Percentiles rank a stretch among this genome's conserved stretches.
These are phyloP conservation scores for Actinia tenebrosa DNA, from an alignment of 64 coral and sea anemone species.

Conservation along the genomic window DNA sequence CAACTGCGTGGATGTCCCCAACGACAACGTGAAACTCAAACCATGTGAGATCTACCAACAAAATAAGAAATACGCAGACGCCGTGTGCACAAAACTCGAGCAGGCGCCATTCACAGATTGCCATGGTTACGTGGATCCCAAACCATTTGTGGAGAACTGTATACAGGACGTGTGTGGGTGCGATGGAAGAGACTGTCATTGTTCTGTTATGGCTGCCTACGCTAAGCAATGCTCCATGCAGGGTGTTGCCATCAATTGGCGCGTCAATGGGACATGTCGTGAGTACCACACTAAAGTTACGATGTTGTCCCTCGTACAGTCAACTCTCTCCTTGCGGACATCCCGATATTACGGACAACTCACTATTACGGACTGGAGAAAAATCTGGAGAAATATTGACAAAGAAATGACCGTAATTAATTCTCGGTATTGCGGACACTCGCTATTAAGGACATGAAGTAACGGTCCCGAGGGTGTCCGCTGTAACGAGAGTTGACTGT, in stretches of 20 bases:
- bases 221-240: slow-evolving; percentile 31
- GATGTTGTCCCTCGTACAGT: too few relatives aligned
- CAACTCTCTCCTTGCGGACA: not conserved
- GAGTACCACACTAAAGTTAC: slow-evolving; percentile 3
- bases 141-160: slow-evolving; percentile 59
- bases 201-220: slow-evolving; percentile 45
- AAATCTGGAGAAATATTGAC: too few relatives aligned
- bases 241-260: slow-evolving; percentile 44
- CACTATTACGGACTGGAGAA: too few relatives aligned
- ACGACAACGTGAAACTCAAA: slow-evolving; percentile 16
- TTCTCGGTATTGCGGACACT: too few relatives aligned
- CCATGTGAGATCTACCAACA: slow-evolving; percentile 58
- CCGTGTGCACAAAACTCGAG: slow-evolving; percentile 31
- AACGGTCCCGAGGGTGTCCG: too few relatives aligned
- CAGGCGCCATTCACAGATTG: slow-evolving; percentile 50
- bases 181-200: slow-evolving; percentile 32
- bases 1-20: slow-evolving; percentile 33
- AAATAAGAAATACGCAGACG: slow-evolving; percentile 51
- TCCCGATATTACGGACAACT: too few relatives aligned
- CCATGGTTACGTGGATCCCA: slow-evolving; percentile 48
- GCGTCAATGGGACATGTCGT: slow-evolving; percentile 40
- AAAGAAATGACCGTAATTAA: too few relatives aligned
- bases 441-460: too few relatives aligned
- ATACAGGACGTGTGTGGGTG: slow-evolving; percentile 58
- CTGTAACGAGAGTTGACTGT: too few relatives aligned